These are phyloP conservation scores for Prionailurus bengalensis DNA, from an alignment of 2,113 vertebrate species.

Conservation along the genomic window DNA sequence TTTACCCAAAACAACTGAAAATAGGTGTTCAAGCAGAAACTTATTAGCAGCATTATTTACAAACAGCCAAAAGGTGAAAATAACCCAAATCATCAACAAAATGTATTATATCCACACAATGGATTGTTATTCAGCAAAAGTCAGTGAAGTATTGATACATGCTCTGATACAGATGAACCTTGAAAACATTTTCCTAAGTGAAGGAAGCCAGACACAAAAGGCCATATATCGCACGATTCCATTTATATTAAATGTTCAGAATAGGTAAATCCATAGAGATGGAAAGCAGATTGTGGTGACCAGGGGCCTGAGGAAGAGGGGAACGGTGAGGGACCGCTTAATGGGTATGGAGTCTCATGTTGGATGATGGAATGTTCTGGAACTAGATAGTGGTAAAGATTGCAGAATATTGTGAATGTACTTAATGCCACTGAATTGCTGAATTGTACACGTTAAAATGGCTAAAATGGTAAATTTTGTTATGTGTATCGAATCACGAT, in stretches of 20 bases:
- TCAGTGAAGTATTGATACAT: not conserved
- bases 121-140: not conserved
- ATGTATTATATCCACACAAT: not conserved
- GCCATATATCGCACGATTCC: not conserved
- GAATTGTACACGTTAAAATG: not conserved
- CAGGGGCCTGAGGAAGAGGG: not conserved
- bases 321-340: not conserved
- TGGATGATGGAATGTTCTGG: not conserved
- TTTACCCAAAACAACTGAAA: not conserved
- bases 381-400: not conserved
- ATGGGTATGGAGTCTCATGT: not conserved
- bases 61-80: not conserved
- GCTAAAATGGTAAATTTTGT: not conserved
- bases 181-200: not conserved
- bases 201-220: not conserved
- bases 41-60: not conserved
- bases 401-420: not conserved
- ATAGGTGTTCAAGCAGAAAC: not conserved
- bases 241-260: not conserved
- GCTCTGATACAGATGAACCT: not conserved
- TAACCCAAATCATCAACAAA: not conserved
- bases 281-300: not conserved
- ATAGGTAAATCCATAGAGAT: not conserved
- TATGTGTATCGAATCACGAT: not conserved
- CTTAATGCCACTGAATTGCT: not conserved